Conservation (phyloP, 2,797 vertebrate genomes). For the Catostomus latipinnis region DNA sequence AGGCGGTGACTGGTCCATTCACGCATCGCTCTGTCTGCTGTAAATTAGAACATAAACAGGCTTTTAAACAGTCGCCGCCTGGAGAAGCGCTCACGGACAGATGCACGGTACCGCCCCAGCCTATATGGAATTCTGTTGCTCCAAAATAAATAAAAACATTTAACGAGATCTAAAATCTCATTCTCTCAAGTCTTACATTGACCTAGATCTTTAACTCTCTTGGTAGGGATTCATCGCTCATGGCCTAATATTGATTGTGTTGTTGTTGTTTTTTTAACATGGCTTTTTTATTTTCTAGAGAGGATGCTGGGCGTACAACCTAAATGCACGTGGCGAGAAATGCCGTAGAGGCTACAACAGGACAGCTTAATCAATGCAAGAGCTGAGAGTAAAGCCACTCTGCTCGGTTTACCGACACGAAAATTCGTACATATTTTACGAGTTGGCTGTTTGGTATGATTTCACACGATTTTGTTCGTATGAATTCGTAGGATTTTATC, state of each 20-base stretch:
- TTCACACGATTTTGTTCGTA: too few species aligned
- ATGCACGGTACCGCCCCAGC: slow-evolving; percentile 88
- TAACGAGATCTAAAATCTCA: slow-evolving; percentile 9
- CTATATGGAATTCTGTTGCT: neutral
- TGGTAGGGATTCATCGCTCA: neutral
- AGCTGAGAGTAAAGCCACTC: neutral
- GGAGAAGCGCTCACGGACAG: slow-evolving; percentile 83
- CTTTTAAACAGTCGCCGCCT: slow-evolving; percentile 86
- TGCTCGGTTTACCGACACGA: neutral
- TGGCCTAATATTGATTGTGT: too few species aligned
- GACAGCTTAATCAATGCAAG: neutral
- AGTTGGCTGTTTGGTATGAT: too few species aligned
- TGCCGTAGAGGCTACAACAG: neutral
- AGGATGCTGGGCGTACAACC: neutral
- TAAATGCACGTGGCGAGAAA: neutral
- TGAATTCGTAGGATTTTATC: too few species aligned
- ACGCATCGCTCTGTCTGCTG: slow-evolving; percentile 90
- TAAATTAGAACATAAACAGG: slow-evolving; percentile 96
- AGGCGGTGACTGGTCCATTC: slow-evolving; percentile 92
- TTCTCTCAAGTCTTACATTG: slow-evolving; percentile 4
- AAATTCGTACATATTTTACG: too few species aligned
- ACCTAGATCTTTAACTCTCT: neutral
- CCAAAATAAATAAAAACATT: neutral
- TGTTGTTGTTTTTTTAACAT: neutral
- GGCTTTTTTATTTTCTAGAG: neutral